Base-by-base conservation (phyloP, 2,888 invertebrate genomes). In the Trichogramma dendrolimi region DNA sequence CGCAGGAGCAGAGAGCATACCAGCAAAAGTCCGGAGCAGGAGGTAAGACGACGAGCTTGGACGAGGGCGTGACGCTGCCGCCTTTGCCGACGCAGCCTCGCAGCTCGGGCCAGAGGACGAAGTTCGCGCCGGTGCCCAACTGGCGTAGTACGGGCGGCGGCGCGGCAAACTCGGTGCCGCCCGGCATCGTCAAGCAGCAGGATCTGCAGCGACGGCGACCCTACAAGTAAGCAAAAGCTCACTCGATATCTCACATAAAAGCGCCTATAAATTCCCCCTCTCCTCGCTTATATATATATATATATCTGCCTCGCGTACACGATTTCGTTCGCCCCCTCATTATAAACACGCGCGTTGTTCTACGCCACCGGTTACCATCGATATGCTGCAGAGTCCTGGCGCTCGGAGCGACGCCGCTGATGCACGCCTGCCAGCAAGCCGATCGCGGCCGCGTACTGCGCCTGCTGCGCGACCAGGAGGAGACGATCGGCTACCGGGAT, bases 361-460 rank as follows among this genome's bases (percentile, higher is more conserved):
- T 10, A 46, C 2, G 3, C 2, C 10, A 2, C n/a, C n/a, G n/a
- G n/a, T 10, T 10, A 46, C 8, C n/a, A 10, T 46, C n/a, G 27
- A 27, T 27, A 27, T 27, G 27, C 14, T 39, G 2, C 68, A 79
- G 79, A 69, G 77, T 79, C 10, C 70, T 79, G 47, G 74, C 75
- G 53, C 75, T 79, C 51, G 91, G 92, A 73, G 91, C 92, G 79
- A 90, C 92, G 68, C 86, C 88, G 71, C 86, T 94, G 75, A 94
- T 94, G 93, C 91, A 92, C 82, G 92, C 93, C 73, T 93, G 93
- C 77, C 94, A 94, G 80, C 93, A 92, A 78, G 91, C 89, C 57
- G 87, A 91, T 81, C 88, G 90, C 78, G 85, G 86, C 68, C 85
- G 87, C 69, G 91, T 93, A 68, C 83, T 89, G 70, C 86, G 86